These are phyloP conservation scores for Oxystoma pomonae DNA, from an alignment of 2,888 invertebrate species.

Conservation along the genomic window DNA sequence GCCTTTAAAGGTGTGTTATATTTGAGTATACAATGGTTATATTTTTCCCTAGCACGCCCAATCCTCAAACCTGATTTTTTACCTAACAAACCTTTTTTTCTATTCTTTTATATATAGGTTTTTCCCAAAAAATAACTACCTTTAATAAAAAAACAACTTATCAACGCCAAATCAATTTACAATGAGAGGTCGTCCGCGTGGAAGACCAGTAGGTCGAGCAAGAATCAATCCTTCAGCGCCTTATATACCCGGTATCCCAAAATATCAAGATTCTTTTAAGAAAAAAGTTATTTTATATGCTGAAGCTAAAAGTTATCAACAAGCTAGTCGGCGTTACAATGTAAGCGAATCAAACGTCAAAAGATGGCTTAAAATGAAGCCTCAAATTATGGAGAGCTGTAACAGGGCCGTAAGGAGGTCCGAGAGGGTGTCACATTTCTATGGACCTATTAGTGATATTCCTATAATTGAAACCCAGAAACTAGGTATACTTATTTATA, in stretches of 20 bases:
- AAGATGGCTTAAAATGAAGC: conserved; percentile 38
- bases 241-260: neutral
- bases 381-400: conserved; percentile 27
- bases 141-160: no score
- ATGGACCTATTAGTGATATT: neutral
- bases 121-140: no score
- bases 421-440: conserved; percentile 5
- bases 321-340: conserved; percentile 37
- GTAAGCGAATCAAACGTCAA: conserved; percentile 40
- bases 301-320: conserved; percentile 36
- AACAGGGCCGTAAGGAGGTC: conserved; percentile 20
- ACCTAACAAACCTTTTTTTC: no score
- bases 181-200: no score
- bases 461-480: neutral
- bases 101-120: no score
- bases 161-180: no score
- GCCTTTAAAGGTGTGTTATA: no score
- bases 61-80: no score
- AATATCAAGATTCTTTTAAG: conserved; percentile 32
- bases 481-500: no score
- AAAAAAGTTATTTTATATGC: conserved; percentile 39
- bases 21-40: no score
- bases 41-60: no score
- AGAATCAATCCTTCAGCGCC: neutral
- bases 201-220: neutral